Percentiles rank a stretch among this genome's conserved stretches.
phyloP scores from a whole-genome alignment of 2,888 invertebrate species.

The Drosophila emarginata region DNA sequence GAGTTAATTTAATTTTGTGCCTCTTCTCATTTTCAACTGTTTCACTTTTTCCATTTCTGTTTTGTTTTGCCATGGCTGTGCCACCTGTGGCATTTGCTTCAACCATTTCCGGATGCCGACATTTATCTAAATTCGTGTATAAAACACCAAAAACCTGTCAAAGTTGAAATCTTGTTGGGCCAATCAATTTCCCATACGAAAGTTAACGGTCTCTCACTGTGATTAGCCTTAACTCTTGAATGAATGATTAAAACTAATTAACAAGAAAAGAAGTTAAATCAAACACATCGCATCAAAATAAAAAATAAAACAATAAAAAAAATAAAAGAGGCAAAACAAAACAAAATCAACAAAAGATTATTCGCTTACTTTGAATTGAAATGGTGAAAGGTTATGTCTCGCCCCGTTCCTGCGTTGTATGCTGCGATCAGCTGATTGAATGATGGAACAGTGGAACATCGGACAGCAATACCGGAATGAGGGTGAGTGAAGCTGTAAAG shows the following conservation, averaged over 20 bases:
- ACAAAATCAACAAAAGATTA: slow-evolving; percentile 38
- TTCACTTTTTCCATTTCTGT: neutral
- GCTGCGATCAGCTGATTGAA: slow-evolving; percentile 11
- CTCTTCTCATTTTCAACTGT: neutral
- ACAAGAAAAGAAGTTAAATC: slow-evolving; percentile 65
- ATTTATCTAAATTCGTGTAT: slow-evolving; percentile 11
- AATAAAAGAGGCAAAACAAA: no score
- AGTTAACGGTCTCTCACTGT: slow-evolving; percentile 61
- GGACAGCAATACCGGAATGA: neutral
- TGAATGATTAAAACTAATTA: slow-evolving; percentile 70
- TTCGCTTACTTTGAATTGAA: slow-evolving; percentile 20
- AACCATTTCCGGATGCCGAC: neutral
- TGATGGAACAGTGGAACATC: neutral
- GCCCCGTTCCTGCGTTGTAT: neutral
- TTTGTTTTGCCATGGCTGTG: neutral
- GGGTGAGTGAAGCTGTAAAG: neutral
- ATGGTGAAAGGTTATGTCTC: slow-evolving; percentile 37
- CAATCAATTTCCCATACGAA: slow-evolving; percentile 49
- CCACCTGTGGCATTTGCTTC: neutral
- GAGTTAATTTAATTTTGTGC: neutral
- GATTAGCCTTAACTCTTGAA: slow-evolving; percentile 50
- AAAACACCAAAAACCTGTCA: slow-evolving; percentile 12
- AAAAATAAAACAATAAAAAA: slow-evolving; percentile 5
- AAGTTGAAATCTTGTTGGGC: slow-evolving; percentile 57
- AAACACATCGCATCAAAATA: neutral